Evolutionary conservation across 2,888 invertebrate species (phyloP), one percentile per base, ranked within the genome.

Genomic region (Pterostichus madidus): DNA sequence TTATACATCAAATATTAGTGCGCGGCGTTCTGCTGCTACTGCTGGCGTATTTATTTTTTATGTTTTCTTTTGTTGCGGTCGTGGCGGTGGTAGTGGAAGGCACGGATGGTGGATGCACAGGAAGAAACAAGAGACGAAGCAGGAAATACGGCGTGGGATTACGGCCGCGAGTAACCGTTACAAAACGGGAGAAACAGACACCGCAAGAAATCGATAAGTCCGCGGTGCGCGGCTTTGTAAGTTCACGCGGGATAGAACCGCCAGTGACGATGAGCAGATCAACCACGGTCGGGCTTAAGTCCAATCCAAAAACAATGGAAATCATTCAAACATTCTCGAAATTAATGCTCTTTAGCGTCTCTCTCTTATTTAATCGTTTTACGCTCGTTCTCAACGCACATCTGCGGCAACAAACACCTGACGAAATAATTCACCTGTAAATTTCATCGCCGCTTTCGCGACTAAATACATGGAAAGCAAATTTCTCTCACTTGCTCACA

Each of bases 151-250:
- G 75, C 32, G 44, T 39, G 24, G 75, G 81, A 82, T 82, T 61
- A 83, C 83, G 76, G 81, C 80, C 80, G 82, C 83, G 78, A 82
- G 78, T 84, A 84, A 84, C 84, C 84, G 83, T 84, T 84, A 84
- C 81, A 81, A 77, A 82, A 77, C 82, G 39, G 77, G 49, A 75
- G 81, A 82, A 75, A 82, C 52, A 80, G 71, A 80, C 71, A 80
- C 80, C 80, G 71, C 73, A 73, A 17, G 53, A 80, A 73, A 80
- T 80, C 80, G 80, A 80, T 80, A 80, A 71, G 53, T 80, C 32
- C 80, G 64, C 64, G 49, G 49, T 56, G 56, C 56, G 49, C 24
- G 64, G 64, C 64, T 64, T 64, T 64, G 64, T 64, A 35, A 64
- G 64, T 35, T 64, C 46, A 71, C 64, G 39, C 39, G 64, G 44